These are phyloP conservation scores for Yponomeuta cagnagella DNA, from an alignment of 2,888 invertebrate genomes.

Conservation along the genomic window DNA sequence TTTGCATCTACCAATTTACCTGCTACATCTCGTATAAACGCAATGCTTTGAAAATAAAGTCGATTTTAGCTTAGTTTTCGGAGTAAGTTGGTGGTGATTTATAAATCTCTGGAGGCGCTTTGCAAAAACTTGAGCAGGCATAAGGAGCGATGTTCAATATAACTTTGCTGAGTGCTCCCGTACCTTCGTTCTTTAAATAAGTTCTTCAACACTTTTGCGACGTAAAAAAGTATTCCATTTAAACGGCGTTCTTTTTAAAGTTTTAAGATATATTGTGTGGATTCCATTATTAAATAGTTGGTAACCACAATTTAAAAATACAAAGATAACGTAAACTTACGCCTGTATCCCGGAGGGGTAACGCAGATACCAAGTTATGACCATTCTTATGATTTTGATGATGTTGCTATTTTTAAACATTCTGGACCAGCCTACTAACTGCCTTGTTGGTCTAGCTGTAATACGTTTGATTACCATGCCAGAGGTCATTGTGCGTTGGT, in stretches of 20 bases:
- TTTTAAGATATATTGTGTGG: too few relatives aligned
- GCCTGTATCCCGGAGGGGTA: too few relatives aligned
- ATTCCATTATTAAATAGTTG: too few relatives aligned
- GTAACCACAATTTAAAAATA: too few relatives aligned
- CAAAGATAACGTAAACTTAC: too few relatives aligned
- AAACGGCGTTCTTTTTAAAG: not conserved
- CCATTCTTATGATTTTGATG: too few relatives aligned
- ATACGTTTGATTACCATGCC: too few relatives aligned
- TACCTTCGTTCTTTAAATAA: not conserved
- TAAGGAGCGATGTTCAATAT: constrained; percentile 7
- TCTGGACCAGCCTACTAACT: too few relatives aligned
- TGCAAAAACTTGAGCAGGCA: not conserved
- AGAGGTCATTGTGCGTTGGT: too few relatives aligned
- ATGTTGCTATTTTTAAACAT: too few relatives aligned
- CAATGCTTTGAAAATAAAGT: not conserved
- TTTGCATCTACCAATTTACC: not conserved
- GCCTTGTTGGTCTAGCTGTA: too few relatives aligned
- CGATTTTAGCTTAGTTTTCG: not conserved
- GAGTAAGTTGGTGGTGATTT: not conserved
- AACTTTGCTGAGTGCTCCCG: not conserved
- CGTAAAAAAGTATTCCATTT: not conserved
- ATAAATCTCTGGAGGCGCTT: constrained; percentile 8
- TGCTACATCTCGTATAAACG: not conserved
- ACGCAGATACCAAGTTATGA: too few relatives aligned
- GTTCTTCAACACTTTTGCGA: not conserved